Percentiles rank a stretch among this genome's conserved stretches.
phyloP scores from a whole-genome alignment of 2,888 invertebrate genomes.

The Volucella inanis region DNA sequence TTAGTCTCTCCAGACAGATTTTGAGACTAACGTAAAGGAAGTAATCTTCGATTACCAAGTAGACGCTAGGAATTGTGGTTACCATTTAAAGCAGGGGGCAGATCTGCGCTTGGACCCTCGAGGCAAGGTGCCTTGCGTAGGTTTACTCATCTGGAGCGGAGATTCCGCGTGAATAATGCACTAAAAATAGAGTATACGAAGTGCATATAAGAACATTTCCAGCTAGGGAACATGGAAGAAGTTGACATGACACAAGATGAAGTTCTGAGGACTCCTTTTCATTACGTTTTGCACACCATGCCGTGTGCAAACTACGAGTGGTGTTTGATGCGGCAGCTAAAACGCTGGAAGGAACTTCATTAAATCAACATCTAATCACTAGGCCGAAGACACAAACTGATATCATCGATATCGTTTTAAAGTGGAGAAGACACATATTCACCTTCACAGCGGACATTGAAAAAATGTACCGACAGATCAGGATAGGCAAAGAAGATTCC shows the following conservation, averaged over 20 bases:
- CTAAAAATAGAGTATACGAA: background rate
- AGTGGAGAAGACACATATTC: constrained; percentile 11
- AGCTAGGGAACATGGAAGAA: background rate
- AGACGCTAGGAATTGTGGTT: no score
- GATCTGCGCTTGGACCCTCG: no score
- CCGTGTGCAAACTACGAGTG: no score
- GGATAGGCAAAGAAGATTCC: background rate
- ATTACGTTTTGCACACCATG: no score
- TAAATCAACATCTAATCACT: constrained; percentile 9
- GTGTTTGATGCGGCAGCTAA: background rate
- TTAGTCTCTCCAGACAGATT: background rate
- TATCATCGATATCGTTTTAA: background rate
- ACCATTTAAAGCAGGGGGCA: no score
- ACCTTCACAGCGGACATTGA: constrained; percentile 4
- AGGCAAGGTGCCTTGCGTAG: background rate
- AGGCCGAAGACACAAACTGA: background rate
- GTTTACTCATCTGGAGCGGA: background rate
- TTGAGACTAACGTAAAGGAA: background rate
- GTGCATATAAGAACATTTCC: background rate
- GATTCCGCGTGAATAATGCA: background rate
- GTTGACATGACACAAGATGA: background rate
- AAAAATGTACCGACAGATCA: constrained; percentile 12
- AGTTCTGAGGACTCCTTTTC: background rate
- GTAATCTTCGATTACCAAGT: background rate
- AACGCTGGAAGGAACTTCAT: no score